These are phyloP conservation scores for Serripes groenlandicus DNA, from an alignment of 2,888 invertebrate genomes.

Conservation along the genomic window DNA sequence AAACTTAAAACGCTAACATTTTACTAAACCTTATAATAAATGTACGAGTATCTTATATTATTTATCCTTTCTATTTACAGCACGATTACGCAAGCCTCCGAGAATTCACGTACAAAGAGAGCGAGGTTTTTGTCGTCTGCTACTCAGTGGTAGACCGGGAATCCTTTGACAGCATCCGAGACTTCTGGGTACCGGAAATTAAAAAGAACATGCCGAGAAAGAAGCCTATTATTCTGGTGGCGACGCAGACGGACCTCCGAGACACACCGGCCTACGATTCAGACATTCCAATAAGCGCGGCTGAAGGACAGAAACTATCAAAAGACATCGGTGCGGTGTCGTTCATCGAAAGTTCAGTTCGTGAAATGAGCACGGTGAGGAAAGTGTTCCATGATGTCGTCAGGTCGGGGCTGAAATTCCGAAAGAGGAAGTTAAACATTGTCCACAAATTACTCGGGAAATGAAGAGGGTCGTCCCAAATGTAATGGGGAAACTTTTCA, in stretches of 20 bases:
- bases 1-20: no score
- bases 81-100: slow-evolving; percentile 76
- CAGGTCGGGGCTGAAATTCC: slow-evolving; percentile 72
- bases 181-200: slow-evolving; percentile 79
- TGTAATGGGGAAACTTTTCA: background rate
- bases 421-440: slow-evolving; percentile 72
- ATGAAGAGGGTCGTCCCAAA: slow-evolving; percentile 38
- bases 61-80: slow-evolving; percentile 68
- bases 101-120: slow-evolving; percentile 78
- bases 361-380: slow-evolving; percentile 69
- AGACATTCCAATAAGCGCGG: slow-evolving; percentile 71
- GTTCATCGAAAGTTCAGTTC: slow-evolving; percentile 74
- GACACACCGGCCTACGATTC: slow-evolving; percentile 69
- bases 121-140: slow-evolving; percentile 79
- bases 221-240: slow-evolving; percentile 77
- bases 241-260: slow-evolving; percentile 77
- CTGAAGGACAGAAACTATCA: slow-evolving; percentile 74
- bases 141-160: slow-evolving; percentile 78
- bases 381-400: slow-evolving; percentile 76
- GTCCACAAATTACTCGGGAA: slow-evolving; percentile 70
- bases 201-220: slow-evolving; percentile 73
- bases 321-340: slow-evolving; percentile 74
- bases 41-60: no score
- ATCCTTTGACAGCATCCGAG: slow-evolving; percentile 74
- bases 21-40: no score